A percentile compares a stretch with the other conserved stretches of the same genome.
Evolutionary conservation across 2,113 vertebrate genomes (phyloP).

Genomic region (Anthoscopus minutus): DNA sequence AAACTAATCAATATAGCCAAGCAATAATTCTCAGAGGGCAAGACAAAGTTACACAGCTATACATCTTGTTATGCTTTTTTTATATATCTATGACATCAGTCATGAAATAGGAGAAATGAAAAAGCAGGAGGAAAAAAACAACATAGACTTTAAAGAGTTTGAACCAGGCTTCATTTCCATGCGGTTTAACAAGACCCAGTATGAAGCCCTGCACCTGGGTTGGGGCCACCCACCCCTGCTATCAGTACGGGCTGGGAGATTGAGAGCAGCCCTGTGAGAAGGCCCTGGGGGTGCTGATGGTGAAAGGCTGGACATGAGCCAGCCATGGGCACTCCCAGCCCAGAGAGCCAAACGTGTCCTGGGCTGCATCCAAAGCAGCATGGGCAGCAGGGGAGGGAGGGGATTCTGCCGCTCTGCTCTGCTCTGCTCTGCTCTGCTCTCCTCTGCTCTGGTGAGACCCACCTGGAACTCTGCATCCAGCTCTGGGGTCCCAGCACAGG

Average conservation of each 20-base stretch:
- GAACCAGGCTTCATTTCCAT: not conserved
- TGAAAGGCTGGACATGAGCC: not conserved
- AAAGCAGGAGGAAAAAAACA: accelerated
- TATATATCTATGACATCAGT: accelerated
- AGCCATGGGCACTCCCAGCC: not conserved
- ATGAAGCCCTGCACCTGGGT: accelerated
- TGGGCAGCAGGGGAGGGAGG: not conserved
- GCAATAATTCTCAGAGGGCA: not conserved
- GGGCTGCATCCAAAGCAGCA: not conserved
- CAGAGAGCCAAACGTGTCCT: not conserved
- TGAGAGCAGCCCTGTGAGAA: accelerated
- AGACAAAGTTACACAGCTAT: too few species aligned
- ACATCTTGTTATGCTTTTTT: accelerated
- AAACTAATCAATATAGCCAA: too few species aligned
- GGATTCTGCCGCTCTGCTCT: not conserved
- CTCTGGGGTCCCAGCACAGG: not conserved
- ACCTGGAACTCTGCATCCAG: not conserved
- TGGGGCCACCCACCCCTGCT: accelerated
- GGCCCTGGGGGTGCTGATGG: accelerated
- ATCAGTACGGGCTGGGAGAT: not conserved
- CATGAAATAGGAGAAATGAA: not conserved
- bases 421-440: not conserved
- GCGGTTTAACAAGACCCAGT: not conserved
- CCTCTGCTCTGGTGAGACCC: not conserved
- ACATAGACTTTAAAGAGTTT: not conserved